A percentile compares a stretch with the other conserved stretches of the same genome.
phyloP scores from a whole-genome alignment of 2,888 invertebrate species.

The Diachrysia chrysitis region DNA sequence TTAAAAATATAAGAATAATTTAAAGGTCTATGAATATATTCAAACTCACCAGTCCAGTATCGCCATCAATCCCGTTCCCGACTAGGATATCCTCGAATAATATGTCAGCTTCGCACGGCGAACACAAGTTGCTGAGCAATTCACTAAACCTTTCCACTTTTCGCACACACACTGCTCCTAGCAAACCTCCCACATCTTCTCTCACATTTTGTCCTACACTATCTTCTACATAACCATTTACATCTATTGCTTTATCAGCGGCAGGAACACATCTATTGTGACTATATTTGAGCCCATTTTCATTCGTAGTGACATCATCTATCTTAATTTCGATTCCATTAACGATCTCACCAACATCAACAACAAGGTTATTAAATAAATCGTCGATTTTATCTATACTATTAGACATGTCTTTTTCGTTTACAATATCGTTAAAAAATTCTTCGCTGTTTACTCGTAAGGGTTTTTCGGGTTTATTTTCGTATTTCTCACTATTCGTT shows the following conservation, averaged over 20 bases:
- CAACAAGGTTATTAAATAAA: constrained; percentile 80
- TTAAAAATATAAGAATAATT: too few relatives aligned
- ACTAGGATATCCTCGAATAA: constrained; percentile 85
- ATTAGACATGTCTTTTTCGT: constrained; percentile 71
- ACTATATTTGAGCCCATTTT: constrained; percentile 74
- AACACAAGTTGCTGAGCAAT: constrained; percentile 86
- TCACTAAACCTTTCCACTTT: constrained; percentile 88
- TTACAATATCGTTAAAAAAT: constrained; percentile 79
- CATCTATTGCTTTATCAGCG: constrained; percentile 68
- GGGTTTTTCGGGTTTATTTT: constrained; percentile 55
- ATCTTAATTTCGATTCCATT: constrained; percentile 67
- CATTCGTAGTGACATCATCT: constrained; percentile 62
- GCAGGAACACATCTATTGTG: constrained; percentile 76
- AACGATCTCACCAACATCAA: constrained; percentile 66
- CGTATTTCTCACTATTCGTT: constrained; percentile 61
- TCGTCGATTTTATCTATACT: constrained; percentile 80
- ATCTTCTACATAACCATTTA: constrained; percentile 72
- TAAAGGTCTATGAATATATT: background rate
- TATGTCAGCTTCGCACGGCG: constrained; percentile 84
- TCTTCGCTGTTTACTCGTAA: constrained; percentile 76
- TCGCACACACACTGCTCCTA: constrained; percentile 86
- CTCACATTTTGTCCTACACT: constrained; percentile 84
- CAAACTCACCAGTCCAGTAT: constrained; percentile 75
- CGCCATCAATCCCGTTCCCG: constrained; percentile 81
- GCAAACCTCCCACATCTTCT: constrained; percentile 76